phyloP scores from a whole-genome alignment of 2,888 invertebrate species.

The Ptilodon capucinus region DNA sequence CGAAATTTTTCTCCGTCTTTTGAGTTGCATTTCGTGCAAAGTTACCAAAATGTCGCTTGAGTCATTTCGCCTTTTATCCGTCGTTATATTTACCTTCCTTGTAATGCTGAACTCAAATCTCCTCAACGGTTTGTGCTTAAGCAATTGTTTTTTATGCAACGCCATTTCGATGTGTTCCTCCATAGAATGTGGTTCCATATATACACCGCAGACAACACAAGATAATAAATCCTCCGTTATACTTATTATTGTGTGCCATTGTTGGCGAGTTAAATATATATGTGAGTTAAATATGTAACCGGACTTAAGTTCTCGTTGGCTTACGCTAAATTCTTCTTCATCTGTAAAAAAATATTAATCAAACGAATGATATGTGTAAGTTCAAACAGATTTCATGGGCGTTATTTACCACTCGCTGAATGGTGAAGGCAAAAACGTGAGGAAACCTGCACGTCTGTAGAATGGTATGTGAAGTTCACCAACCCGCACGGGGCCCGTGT shows the following conservation, averaged over 20 bases:
- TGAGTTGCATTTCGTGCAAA: too few species aligned
- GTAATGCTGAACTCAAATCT: conserved; percentile 40
- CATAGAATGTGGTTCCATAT: background rate
- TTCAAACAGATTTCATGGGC: too few species aligned
- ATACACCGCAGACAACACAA: background rate
- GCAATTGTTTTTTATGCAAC: background rate
- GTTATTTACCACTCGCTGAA: too few species aligned
- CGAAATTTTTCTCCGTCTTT: too few species aligned
- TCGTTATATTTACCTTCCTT: conserved; percentile 38
- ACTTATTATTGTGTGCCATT: background rate
- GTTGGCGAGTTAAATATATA: background rate
- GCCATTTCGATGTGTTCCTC: background rate
- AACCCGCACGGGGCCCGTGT: too few species aligned
- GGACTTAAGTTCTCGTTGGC: background rate
- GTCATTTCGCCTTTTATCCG: too few species aligned
- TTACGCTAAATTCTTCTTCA: background rate
- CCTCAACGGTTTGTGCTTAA: conserved; percentile 22
- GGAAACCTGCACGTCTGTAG: too few species aligned
- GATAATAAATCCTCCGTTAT: background rate
- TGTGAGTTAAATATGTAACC: background rate
- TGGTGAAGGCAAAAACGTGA: too few species aligned
- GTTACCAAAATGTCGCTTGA: too few species aligned
- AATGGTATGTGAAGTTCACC: too few species aligned
- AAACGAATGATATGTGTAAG: too few species aligned
- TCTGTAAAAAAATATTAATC: too few species aligned